Percentiles rank a stretch among this genome's conserved stretches.
phyloP scores from a whole-genome alignment of 2,797 vertebrate species.

The Allobates femoralis region DNA sequence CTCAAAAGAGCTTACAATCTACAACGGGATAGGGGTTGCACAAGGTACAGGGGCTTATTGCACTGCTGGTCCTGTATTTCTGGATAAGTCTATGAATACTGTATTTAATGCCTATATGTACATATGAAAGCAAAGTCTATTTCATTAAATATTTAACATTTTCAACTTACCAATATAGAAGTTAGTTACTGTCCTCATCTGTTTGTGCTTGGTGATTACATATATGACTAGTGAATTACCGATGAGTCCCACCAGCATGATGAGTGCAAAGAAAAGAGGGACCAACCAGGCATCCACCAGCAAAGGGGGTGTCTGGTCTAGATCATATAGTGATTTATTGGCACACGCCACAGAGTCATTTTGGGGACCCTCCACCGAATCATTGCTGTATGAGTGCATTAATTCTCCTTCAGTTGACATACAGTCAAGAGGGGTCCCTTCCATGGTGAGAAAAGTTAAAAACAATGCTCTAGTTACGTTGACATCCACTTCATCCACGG shows the following conservation, averaged over 20 bases:
- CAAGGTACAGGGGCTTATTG: too few relatives aligned
- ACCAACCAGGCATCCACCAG: constrained; percentile 88
- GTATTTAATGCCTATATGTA: too few relatives aligned
- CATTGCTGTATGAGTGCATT: constrained; percentile 17
- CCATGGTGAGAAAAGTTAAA: constrained; percentile 26
- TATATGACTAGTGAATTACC: constrained; percentile 87
- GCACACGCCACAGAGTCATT: not conserved
- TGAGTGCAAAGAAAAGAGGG: constrained; percentile 84
- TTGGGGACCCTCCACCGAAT: not conserved
- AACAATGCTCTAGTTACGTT: not conserved
- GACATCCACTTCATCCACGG: not conserved
- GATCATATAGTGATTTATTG: constrained; percentile 31
- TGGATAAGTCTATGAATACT: too few relatives aligned
- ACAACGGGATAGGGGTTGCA: too few relatives aligned
- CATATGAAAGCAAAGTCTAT: not conserved
- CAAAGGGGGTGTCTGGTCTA: constrained; percentile 66
- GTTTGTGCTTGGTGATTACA: constrained; percentile 84
- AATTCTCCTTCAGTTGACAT: not conserved
- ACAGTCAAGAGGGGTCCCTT: not conserved
- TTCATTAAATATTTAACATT: not conserved
- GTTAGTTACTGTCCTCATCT: constrained; percentile 88
- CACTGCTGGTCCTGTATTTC: too few relatives aligned
- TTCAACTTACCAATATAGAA: constrained; percentile 85
- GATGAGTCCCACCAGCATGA: constrained; percentile 85
- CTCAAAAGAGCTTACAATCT: too few relatives aligned